phyloP scores from a whole-genome alignment of 2,888 invertebrate species.

The Sphaerolaimus hirsutus region DNA sequence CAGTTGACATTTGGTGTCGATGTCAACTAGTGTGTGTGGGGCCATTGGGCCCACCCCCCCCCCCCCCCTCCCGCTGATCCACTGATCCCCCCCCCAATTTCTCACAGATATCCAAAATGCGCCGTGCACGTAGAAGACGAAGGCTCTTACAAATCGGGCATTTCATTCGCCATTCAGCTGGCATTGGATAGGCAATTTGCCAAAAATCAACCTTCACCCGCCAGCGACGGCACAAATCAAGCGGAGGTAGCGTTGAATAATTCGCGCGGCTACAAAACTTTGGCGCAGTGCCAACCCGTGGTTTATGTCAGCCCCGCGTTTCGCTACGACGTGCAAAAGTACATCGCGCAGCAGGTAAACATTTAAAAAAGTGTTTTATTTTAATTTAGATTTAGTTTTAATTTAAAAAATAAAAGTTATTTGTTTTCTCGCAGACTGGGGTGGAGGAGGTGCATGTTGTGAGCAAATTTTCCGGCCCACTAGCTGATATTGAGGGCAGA shows the following conservation, averaged over 20 bases:
- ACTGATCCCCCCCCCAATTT: too few relatives aligned
- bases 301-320: slow-evolving; percentile 17
- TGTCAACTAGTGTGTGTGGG: too few relatives aligned
- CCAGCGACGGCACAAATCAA: not conserved
- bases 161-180: not conserved
- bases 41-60: too few relatives aligned
- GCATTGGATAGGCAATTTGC: not conserved
- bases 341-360: slow-evolving; percentile 11
- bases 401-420: too few relatives aligned
- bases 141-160: slow-evolving; percentile 1
- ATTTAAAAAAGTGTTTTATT: not conserved
- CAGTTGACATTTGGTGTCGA: too few relatives aligned
- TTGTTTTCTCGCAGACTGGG: slow-evolving; percentile 7
- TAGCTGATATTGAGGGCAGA: slow-evolving; percentile 9
- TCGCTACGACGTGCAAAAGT: slow-evolving; percentile 12
- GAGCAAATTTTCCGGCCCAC: slow-evolving; percentile 11
- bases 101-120: too few relatives aligned
- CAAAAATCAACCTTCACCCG: not conserved
- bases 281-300: slow-evolving; percentile 11
- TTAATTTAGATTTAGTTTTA: not conserved
- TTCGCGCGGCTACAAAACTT: slow-evolving; percentile 4
- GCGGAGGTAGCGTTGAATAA: too few relatives aligned
- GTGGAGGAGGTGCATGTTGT: slow-evolving; percentile 13
- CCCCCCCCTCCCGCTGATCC: too few relatives aligned
- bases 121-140: slow-evolving; percentile 4